These are phyloP conservation scores for Octomys mimax DNA, from an alignment of 2,797 vertebrate species.

Conservation along the genomic window DNA sequence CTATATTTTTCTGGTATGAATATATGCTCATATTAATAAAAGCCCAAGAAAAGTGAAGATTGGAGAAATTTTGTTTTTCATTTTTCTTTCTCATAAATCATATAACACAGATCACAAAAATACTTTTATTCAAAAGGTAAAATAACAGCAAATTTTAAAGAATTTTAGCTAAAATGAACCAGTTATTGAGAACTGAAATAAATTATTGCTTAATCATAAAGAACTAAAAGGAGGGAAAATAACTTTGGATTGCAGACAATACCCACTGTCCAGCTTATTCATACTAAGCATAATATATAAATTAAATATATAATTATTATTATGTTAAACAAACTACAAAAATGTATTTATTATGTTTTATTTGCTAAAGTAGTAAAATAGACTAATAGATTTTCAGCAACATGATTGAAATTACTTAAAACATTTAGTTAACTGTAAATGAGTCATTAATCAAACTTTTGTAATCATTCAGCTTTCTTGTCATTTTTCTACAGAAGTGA, in stretches of 20 bases:
- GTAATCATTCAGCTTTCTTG: constrained; percentile 26
- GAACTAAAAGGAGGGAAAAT: background rate
- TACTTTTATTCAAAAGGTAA: background rate
- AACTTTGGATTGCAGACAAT: too few species aligned
- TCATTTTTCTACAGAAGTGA: constrained; percentile 61
- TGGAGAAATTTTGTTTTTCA: background rate
- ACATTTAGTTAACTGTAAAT: constrained; percentile 33
- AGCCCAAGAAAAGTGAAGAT: background rate
- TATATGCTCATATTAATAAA: background rate
- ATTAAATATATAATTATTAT: background rate
- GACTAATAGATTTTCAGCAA: constrained; percentile 9
- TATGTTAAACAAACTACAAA: background rate
- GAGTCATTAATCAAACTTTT: constrained; percentile 66
- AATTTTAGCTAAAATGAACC: background rate
- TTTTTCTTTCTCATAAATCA: background rate
- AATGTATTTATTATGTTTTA: background rate
- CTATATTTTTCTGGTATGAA: background rate
- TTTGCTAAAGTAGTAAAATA: background rate
- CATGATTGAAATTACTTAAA: constrained; percentile 29
- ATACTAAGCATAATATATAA: background rate
- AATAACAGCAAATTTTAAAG: background rate
- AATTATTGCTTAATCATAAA: background rate
- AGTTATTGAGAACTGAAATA: background rate
- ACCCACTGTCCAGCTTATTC: background rate
- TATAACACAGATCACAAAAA: background rate